Evolutionary conservation across 1,140 invertebrate genomes (phyloP), one percentile per base, ranked within the genome.

Genomic region (Nephotettix cincticeps): DNA sequence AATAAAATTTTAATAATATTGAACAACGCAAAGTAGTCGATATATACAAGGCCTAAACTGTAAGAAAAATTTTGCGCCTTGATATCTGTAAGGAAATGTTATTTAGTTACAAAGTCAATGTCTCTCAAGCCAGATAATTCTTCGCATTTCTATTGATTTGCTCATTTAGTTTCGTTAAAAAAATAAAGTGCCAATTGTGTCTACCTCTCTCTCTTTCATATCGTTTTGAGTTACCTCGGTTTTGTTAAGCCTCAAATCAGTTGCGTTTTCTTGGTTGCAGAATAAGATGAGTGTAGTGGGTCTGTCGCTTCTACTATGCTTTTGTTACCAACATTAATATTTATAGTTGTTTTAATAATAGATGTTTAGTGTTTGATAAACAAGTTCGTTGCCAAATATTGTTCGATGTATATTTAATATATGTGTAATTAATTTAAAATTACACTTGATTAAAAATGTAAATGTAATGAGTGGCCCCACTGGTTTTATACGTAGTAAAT

Each of bases 191-290:
- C 64, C 64, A 67, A 67, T 67, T 67, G 19, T 32, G 32, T 67
- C 64, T 61, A 61, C 56, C 56, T 67, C 64, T 67, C 64, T 67
- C 64, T 67, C 64, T 67, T 45, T 67, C 64, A 40, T 67, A 25
- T 67, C 36, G 36, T 40, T 36, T 25, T 19, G 28, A 65, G 11
- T 36, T 14, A 19, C 32, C 36, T n/a, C n/a, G 3, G 19, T 67
- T 67, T 40, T 45, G 40, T 23, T 14, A 25, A 58, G 21, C 28
- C 9, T 21, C 21, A 21, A 25, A 58, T 14, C 27, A 25, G 28
- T 25, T 28, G 28, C 3, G 54, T 21, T 25, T 4, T n/a, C 30
- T 40, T 17, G 13, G 23, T 43, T 43, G 19, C 23, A 23, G 63
- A 36, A 45, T 67, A 67, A 67, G 64, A 67, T 67, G 64, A 67